phyloP scores from a whole-genome alignment of 2,888 invertebrate genomes.

The Ophion ventricosus region DNA sequence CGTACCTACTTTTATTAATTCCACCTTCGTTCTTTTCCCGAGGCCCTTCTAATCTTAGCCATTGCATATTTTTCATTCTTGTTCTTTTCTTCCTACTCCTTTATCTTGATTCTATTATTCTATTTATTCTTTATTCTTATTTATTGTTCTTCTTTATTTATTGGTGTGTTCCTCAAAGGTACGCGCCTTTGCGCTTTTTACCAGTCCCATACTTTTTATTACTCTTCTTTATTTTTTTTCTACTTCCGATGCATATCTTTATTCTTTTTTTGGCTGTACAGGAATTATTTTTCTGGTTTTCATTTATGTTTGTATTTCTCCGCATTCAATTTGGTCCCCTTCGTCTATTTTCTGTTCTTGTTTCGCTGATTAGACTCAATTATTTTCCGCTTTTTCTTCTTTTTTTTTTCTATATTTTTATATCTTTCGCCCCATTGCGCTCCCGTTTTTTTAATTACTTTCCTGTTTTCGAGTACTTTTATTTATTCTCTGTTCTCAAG shows the following conservation, averaged over 20 bases:
- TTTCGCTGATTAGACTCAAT: background rate
- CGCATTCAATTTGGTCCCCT: background rate
- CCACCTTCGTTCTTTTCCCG: background rate
- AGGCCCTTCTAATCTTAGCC: background rate
- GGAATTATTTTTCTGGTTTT: background rate
- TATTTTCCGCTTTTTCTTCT: background rate
- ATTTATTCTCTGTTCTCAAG: no score
- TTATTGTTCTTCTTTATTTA: background rate
- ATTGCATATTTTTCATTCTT: background rate
- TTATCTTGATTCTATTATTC: no score
- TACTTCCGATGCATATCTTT: background rate
- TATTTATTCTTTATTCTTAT: no score
- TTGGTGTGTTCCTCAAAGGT: no score
- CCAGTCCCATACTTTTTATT: no score
- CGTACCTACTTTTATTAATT: background rate
- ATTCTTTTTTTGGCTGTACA: background rate
- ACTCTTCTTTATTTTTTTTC: background rate
- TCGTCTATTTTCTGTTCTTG: background rate
- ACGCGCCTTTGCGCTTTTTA: no score
- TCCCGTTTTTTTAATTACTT: no score
- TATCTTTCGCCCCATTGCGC: no score
- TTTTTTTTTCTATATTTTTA: no score
- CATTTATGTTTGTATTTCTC: background rate
- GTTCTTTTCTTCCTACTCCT: background rate
- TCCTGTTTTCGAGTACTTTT: no score